phyloP scores from a whole-genome alignment of 2,797 vertebrate species.

The Coluber constrictor region DNA sequence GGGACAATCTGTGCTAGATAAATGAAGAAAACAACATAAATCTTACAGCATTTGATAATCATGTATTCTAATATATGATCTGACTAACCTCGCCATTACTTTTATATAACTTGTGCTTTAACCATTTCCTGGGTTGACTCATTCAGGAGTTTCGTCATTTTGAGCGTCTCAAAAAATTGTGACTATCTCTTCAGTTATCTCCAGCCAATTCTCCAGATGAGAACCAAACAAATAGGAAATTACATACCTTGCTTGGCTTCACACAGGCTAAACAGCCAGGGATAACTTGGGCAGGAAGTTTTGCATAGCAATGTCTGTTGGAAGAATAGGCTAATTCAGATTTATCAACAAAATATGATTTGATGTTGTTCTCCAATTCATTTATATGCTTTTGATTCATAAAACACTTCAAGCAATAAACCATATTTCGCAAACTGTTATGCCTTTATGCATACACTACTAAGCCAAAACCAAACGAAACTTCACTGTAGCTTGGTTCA shows the following conservation, averaged over 20 bases:
- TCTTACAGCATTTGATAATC: not conserved
- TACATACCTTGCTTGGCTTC: conserved; percentile 73
- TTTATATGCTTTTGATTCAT: not conserved
- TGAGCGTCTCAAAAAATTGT: not conserved
- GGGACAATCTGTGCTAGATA: not conserved
- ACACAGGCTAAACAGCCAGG: conserved; percentile 83
- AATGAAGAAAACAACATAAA: not conserved
- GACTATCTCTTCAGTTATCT: not conserved
- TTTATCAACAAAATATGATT: not conserved
- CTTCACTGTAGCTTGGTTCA: not conserved
- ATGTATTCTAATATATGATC: not conserved
- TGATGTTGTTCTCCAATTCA: not conserved
- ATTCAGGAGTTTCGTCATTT: not conserved
- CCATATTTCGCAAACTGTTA: not conserved
- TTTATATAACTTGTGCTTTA: not conserved
- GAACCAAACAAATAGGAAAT: not conserved
- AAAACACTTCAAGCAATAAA: not conserved
- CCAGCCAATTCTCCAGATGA: not conserved
- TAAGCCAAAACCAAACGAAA: not conserved
- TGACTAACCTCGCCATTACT: not conserved
- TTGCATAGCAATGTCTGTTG: conserved; percentile 81
- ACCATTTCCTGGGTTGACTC: not conserved
- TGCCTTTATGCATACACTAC: not conserved
- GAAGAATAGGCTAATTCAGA: not conserved
- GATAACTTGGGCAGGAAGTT: conserved; percentile 89